A percentile compares a stretch with the other conserved stretches of the same genome.
These are phyloP conservation scores for Lophura swinhoii DNA, from an alignment of 2,797 vertebrate species.

Conservation along the genomic window DNA sequence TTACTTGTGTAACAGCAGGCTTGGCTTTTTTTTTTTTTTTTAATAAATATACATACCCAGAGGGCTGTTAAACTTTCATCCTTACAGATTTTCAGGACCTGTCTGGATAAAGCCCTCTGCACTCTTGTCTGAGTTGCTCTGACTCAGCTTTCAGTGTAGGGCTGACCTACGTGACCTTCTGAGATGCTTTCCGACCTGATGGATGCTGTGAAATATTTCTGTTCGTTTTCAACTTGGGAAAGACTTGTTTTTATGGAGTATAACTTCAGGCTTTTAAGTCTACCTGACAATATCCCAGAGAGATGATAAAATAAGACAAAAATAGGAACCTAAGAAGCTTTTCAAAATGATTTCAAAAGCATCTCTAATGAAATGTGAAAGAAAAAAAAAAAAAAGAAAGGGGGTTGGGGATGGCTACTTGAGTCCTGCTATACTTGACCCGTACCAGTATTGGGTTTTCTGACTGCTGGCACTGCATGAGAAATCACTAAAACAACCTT, in stretches of 20 bases:
- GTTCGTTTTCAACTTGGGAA: background rate
- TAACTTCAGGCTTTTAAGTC: background rate
- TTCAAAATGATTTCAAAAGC: slow-evolving; percentile 8
- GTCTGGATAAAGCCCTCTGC: background rate
- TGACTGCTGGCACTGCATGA: background rate
- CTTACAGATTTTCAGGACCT: background rate
- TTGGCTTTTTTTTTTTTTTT: background rate
- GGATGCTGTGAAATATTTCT: background rate
- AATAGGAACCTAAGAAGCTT: slow-evolving; percentile 2
- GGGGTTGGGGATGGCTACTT: background rate
- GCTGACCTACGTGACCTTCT: slow-evolving; percentile 5
- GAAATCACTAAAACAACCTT: background rate
- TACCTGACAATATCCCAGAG: background rate
- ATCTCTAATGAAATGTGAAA: slow-evolving; percentile 39
- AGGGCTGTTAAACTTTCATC: background rate
- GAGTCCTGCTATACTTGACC: slow-evolving; percentile 36
- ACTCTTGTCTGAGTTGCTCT: background rate
- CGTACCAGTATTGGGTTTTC: background rate
- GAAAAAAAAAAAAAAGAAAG: background rate
- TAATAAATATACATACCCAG: background rate
- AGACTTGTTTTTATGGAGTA: background rate
- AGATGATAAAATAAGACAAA: background rate
- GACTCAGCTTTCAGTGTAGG: slow-evolving; percentile 8
- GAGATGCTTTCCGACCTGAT: slow-evolving; percentile 15
- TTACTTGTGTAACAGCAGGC: background rate